These are phyloP conservation scores for Musca vetustissima DNA, from an alignment of 1,140 invertebrate genomes.

Conservation along the genomic window DNA sequence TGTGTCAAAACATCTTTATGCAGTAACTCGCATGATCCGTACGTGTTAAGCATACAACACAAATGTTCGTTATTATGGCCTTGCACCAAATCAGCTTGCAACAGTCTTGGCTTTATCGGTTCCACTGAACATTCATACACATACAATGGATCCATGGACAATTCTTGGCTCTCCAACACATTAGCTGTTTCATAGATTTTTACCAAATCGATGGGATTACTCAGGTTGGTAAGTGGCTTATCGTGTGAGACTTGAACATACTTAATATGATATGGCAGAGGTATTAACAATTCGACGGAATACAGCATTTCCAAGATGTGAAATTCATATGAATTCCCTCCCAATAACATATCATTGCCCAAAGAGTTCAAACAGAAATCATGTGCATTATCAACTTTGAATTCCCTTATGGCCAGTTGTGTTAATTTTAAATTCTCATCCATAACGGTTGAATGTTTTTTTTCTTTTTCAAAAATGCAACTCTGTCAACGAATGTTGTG, in stretches of 20 bases:
- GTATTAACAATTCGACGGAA: conserved; percentile 17
- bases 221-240: conserved; percentile 33
- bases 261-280: conserved; percentile 33
- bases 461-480: neutral
- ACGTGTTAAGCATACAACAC: neutral
- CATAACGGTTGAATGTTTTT: neutral
- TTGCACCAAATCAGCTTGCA: neutral
- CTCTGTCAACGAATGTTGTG: neutral
- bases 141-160: conserved; percentile 25
- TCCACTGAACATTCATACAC: neutral
- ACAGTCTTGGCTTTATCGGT: neutral
- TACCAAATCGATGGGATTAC: conserved; percentile 30
- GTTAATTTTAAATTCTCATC: conserved; percentile 26
- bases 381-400: conserved; percentile 31
- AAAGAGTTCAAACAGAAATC: conserved; percentile 35
- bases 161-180: neutral
- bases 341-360: conserved; percentile 30
- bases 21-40: conserved; percentile 5
- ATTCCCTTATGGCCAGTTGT: conserved; percentile 25
- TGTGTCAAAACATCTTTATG: neutral
- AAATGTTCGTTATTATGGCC: neutral
- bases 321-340: conserved; percentile 32
- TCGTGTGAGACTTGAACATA: neutral
- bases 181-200: conserved; percentile 6
- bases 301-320: conserved; percentile 36